Conservation (phyloP, 1,140 invertebrate species). For the Eubasilissa regina region DNA sequence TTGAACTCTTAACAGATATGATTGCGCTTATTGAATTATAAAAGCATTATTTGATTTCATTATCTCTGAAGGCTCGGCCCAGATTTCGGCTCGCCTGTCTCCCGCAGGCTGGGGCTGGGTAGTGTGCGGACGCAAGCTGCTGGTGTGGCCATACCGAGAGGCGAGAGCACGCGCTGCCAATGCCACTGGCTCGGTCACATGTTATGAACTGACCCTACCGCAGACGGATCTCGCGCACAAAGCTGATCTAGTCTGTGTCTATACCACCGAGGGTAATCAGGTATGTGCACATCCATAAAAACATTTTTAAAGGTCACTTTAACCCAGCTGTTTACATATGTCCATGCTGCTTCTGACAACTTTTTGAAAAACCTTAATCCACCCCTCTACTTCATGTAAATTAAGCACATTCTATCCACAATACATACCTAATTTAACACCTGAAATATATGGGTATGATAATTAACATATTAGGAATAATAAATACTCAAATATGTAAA, state of each 20-base stretch:
- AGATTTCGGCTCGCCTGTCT: conserved; percentile 72
- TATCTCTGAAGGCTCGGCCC: conserved; percentile 69
- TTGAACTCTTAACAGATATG: too few relatives aligned
- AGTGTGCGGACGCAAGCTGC: conserved; percentile 86
- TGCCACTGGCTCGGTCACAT: conserved; percentile 63
- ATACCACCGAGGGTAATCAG: conserved; percentile 79
- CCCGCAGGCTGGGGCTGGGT: conserved; percentile 80
- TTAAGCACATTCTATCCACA: too few relatives aligned
- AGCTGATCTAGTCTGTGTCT: conserved; percentile 90
- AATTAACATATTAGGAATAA: too few relatives aligned
- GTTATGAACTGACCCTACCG: conserved; percentile 88
- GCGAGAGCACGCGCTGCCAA: conserved; percentile 56
- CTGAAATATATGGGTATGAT: too few relatives aligned
- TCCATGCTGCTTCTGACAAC: too few relatives aligned
- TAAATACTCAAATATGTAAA: too few relatives aligned
- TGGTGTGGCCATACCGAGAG: conserved; percentile 89
- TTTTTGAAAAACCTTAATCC: neutral
- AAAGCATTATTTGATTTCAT: too few relatives aligned
- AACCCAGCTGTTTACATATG: too few relatives aligned
- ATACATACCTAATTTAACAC: too few relatives aligned
- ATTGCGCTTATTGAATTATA: too few relatives aligned
- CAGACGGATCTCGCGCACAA: conserved; percentile 93
- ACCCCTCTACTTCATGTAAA: neutral
- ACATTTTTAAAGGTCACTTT: too few relatives aligned
- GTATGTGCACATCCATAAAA: conserved; percentile 62